Evolutionary conservation across 2,888 invertebrate genomes (phyloP).

Genomic region (Steinernema hermaphroditum): DNA sequence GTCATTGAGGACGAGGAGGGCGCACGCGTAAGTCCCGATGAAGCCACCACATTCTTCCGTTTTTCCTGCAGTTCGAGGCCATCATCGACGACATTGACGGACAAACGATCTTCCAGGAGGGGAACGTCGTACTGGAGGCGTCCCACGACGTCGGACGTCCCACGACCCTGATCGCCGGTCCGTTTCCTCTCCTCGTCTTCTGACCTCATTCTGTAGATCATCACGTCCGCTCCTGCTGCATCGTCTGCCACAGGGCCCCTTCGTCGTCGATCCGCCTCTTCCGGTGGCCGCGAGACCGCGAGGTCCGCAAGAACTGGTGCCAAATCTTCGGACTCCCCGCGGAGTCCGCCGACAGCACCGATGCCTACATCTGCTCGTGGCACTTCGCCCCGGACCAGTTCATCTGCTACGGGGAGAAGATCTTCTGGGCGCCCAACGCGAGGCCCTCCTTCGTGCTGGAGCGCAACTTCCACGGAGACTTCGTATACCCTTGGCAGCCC

Average conservation of each 20-base stretch:
- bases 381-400: conserved; percentile 31
- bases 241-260: conserved; percentile 2
- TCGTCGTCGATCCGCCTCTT: conserved; percentile 2
- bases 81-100: conserved; percentile 16
- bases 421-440: conserved; percentile 25
- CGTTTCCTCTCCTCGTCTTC: neutral
- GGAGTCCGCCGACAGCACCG: neutral
- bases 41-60: too few relatives aligned
- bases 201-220: neutral
- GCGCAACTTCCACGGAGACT: conserved; percentile 14
- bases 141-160: neutral
- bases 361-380: conserved; percentile 23
- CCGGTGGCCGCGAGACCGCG: conserved; percentile 21
- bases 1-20: neutral
- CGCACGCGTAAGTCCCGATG: neutral
- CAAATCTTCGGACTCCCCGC: conserved; percentile 1
- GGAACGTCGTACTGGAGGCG: conserved; percentile 7
- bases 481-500: conserved; percentile 21
- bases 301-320: conserved; percentile 28
- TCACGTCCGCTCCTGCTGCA: conserved; percentile 14
- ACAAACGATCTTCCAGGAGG: neutral
- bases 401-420: conserved; percentile 18
- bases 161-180: neutral
- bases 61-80: conserved; percentile 18
- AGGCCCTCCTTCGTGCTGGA: conserved; percentile 18